These are phyloP conservation scores for Charanyca ferruginea DNA, from an alignment of 2,888 invertebrate genomes.

Conservation along the genomic window DNA sequence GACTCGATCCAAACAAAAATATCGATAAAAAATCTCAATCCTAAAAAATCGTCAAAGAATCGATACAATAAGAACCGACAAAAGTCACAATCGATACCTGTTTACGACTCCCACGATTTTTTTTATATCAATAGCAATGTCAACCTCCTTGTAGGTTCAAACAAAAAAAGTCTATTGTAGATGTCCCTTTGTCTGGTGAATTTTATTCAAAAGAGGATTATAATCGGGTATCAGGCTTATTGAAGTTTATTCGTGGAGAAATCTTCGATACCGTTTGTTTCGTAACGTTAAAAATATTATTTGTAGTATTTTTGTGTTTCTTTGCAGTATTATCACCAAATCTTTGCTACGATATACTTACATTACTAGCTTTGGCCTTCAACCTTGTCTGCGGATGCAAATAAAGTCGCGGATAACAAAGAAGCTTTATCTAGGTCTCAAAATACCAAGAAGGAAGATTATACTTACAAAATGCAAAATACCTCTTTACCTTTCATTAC, in stretches of 20 bases:
- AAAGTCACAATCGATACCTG: constrained; percentile 73
- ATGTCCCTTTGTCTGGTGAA: constrained; percentile 73
- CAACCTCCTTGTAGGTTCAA: constrained; percentile 67
- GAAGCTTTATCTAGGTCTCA: no score
- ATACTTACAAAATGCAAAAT: no score
- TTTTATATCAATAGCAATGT: constrained; percentile 71
- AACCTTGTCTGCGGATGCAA: no score
- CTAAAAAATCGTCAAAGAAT: constrained; percentile 63
- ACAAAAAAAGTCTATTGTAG: constrained; percentile 67
- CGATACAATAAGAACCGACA: constrained; percentile 65
- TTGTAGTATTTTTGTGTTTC: constrained; percentile 5
- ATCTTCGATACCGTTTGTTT: constrained; percentile 69
- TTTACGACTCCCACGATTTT: constrained; percentile 77
- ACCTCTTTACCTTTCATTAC: no score
- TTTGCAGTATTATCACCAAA: constrained; percentile 12
- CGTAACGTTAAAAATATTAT: constrained; percentile 38
- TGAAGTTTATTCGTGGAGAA: constrained; percentile 74
- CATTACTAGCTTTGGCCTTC: no score
- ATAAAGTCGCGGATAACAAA: no score
- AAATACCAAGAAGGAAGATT: no score
- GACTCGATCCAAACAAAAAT: constrained; percentile 61
- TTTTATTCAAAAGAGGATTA: constrained; percentile 82
- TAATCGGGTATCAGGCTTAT: constrained; percentile 71
- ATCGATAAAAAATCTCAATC: constrained; percentile 39
- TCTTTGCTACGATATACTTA: neutral